These are phyloP conservation scores for Lithodes maja DNA, from an alignment of 2,888 invertebrate genomes.

Conservation along the genomic window DNA sequence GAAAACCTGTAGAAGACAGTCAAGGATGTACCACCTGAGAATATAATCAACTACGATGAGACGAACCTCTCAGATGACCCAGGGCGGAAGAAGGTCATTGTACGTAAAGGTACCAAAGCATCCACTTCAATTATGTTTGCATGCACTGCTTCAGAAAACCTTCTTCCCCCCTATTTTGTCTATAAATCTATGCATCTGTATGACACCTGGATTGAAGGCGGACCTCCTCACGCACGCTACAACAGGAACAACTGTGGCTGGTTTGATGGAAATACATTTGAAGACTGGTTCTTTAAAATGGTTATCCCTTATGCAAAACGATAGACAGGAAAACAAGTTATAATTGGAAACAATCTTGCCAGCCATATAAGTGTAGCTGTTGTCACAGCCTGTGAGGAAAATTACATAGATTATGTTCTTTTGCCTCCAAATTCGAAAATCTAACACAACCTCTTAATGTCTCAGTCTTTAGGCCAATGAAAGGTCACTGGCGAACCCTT, in stretches of 20 bases:
- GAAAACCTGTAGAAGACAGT: not conserved
- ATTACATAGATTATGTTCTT: slow-evolving; percentile 74
- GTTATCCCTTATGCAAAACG: slow-evolving; percentile 72
- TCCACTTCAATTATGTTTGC: slow-evolving; percentile 74
- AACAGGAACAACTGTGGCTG: slow-evolving; percentile 74
- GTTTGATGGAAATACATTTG: slow-evolving; percentile 72
- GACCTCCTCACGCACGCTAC: slow-evolving; percentile 74
- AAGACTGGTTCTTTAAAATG: slow-evolving; percentile 73
- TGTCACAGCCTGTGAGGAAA: slow-evolving; percentile 73
- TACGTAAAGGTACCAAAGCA: slow-evolving; percentile 73
- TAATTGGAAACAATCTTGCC: slow-evolving; percentile 75
- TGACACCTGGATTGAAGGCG: slow-evolving; percentile 74
- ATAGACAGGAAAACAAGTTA: slow-evolving; percentile 71
- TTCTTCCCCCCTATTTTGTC: not conserved
- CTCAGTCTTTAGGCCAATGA: not conserved
- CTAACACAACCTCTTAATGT: not conserved
- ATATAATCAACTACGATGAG: slow-evolving; percentile 74
- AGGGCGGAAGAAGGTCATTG: slow-evolving; percentile 72
- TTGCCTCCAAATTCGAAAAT: slow-evolving; percentile 71
- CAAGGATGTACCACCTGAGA: slow-evolving; percentile 48
- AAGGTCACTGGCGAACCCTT: not conserved
- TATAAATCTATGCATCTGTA: slow-evolving; percentile 49
- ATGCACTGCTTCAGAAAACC: not conserved
- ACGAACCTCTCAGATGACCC: slow-evolving; percentile 73
- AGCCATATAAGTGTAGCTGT: slow-evolving; percentile 73